Evolutionary conservation across 37 sponge, comb jelly and placozoan genomes (phyloP).

Genomic region (Beroe forskalii): DNA sequence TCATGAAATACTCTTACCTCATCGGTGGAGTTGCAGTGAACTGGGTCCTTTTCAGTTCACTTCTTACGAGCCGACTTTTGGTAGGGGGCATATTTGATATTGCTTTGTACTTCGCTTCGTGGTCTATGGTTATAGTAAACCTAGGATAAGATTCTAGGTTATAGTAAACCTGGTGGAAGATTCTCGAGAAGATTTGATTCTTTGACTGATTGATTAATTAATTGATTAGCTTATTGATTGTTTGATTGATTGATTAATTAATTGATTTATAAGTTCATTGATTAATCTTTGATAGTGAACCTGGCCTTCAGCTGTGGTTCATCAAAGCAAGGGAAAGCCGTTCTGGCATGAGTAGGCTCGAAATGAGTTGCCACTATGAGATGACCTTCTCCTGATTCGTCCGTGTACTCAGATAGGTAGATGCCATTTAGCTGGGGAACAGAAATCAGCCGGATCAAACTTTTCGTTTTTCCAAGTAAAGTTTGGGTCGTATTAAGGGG

Average conservation of each 20-base stretch:
- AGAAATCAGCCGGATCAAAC: too few relatives aligned
- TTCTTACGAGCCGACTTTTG: neutral
- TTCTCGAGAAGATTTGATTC: too few relatives aligned
- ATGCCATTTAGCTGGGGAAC: slow-evolving; percentile 6
- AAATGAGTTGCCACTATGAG: slow-evolving; percentile 57
- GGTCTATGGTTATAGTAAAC: slow-evolving; percentile 22
- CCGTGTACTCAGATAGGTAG: slow-evolving; percentile 10
- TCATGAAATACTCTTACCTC: too few relatives aligned
- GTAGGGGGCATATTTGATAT: slow-evolving; percentile 28
- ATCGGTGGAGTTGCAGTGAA: slow-evolving; percentile 28
- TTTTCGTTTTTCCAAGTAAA: too few relatives aligned
- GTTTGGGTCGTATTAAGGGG: too few relatives aligned
- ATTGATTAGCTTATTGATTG: too few relatives aligned
- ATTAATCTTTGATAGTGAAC: too few relatives aligned
- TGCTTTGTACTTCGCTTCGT: neutral
- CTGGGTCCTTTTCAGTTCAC: neutral
- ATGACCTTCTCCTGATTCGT: neutral
- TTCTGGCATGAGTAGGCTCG: slow-evolving; percentile 53
- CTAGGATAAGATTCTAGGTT: neutral
- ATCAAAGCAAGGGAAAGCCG: slow-evolving; percentile 54
- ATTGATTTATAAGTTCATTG: too few relatives aligned
- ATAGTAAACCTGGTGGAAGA: slow-evolving; percentile 6
- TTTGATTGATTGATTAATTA: too few relatives aligned
- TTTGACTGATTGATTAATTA: too few relatives aligned
- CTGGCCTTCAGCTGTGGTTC: slow-evolving; percentile 19